Evolutionary conservation across 2,888 invertebrate genomes (phyloP).

Genomic region (Willowsia nigromaculata): DNA sequence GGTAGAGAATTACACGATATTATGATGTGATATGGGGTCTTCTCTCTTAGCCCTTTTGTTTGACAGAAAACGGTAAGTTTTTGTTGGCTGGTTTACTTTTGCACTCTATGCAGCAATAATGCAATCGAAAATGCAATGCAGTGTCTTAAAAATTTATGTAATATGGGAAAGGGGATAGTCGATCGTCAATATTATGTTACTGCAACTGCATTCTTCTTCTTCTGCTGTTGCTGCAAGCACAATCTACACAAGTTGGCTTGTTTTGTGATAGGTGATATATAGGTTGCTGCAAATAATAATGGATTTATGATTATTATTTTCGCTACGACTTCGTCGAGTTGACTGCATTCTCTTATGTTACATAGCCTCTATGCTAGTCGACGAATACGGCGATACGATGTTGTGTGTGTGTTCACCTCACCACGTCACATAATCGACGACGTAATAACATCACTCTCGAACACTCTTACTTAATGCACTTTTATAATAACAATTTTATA

Average conservation of each 20-base stretch:
- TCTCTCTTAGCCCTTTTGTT: constrained; percentile 43
- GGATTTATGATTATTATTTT: constrained; percentile 62
- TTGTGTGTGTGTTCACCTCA: constrained; percentile 49
- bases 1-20: neutral
- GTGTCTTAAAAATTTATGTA: neutral
- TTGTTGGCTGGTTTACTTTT: constrained; percentile 2
- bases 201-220: constrained; percentile 36
- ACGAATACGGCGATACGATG: neutral
- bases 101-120: neutral
- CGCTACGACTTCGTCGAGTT: constrained; percentile 36
- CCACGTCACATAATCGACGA: constrained; percentile 34
- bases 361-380: no score
- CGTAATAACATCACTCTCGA: constrained; percentile 11
- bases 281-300: constrained; percentile 42
- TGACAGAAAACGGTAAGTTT: constrained; percentile 69
- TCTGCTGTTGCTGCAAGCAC: neutral
- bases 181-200: constrained; percentile 5
- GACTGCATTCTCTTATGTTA: constrained; percentile 1
- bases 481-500: neutral
- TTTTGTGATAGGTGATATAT: constrained; percentile 44
- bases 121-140: constrained; percentile 41
- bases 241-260: neutral
- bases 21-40: neutral
- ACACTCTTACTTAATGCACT: constrained; percentile 34
- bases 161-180: neutral